Evolutionary conservation across 2,113 vertebrate genomes (phyloP), one percentile per base, ranked within the genome.

Genomic region (Cathartes aura): DNA sequence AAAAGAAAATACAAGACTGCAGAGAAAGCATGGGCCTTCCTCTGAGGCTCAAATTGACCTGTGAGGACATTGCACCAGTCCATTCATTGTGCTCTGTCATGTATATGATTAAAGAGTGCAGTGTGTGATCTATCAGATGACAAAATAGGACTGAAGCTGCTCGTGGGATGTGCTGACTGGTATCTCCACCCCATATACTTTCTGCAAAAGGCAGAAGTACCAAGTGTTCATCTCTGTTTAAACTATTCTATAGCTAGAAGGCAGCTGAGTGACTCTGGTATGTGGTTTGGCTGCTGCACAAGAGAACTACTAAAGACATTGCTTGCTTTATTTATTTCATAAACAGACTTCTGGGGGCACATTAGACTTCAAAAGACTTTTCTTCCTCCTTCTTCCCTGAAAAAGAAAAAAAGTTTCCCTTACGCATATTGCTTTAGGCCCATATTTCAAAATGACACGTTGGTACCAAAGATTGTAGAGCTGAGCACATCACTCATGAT

Each of bases 341-440:
- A 85, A 91, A 79, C 55, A 89, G 74, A 75, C 62, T 95, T 94
- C 53, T 73, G 70, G 53, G 58, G 70, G 32, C 53, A 40, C 22
- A 21, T n/a, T 43, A 63, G 73, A 32, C 43, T 94, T 95, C 64
- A 79, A 72, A 93, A 91, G 87, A 48, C 76, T 40, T 95, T 94
- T 82, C 48, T 80, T 60, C 43, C 11, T 95, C 30, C 70, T 82
- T 5, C 62, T 86, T 58, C 13, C 34, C 45, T 32, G 62, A 52
- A 52, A 75, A 89, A 71, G 43, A 55, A 40, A 67, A 67, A 17
- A 68, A 62, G 15, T 42, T 91, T 93, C 73, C 48, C 42, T 74
- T 42, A 6, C 13, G 2, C 53, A 19, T 66, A 47, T 50, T 91
- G 81, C 91, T 97, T 63, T 82, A 84, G 89, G 66, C 53, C n/a